Conservation (phyloP, 2,888 invertebrate species). For the Coleophora deauratella region DNA sequence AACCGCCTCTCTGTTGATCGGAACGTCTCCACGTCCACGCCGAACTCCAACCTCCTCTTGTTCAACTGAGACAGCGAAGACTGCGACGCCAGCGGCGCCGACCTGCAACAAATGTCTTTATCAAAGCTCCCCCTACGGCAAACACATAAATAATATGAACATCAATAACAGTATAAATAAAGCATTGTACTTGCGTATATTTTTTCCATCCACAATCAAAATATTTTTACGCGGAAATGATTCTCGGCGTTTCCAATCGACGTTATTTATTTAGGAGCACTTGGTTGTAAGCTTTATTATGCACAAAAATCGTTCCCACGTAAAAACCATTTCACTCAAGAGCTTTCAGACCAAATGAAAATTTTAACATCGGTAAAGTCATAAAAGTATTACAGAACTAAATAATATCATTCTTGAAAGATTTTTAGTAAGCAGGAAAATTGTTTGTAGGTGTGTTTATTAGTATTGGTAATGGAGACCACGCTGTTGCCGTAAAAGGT, state of each 20-base stretch:
- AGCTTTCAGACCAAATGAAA: constrained; percentile 67
- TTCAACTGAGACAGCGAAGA: constrained; percentile 78
- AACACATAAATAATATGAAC: constrained; percentile 22
- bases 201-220: constrained; percentile 73
- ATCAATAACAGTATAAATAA: constrained; percentile 34
- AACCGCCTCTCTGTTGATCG: constrained; percentile 49
- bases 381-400: constrained; percentile 15
- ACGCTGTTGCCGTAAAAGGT: no score
- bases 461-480: no score
- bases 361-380: constrained; percentile 34
- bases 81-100: constrained; percentile 69
- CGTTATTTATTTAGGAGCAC: constrained; percentile 63
- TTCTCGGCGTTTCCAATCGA: constrained; percentile 72
- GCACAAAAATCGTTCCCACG: constrained; percentile 76
- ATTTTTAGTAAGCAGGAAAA: not conserved
- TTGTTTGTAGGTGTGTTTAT: not conserved
- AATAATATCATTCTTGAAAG: constrained; percentile 3
- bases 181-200: constrained; percentile 68
- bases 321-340: constrained; percentile 75
- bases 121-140: constrained; percentile 26
- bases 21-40: constrained; percentile 67
- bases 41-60: constrained; percentile 80
- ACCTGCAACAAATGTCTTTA: constrained; percentile 58
- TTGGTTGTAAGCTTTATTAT: constrained; percentile 49
- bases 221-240: constrained; percentile 75